Conservation (phyloP, 2,797 vertebrate genomes). For the Enteromius afrohamiltoni region DNA sequence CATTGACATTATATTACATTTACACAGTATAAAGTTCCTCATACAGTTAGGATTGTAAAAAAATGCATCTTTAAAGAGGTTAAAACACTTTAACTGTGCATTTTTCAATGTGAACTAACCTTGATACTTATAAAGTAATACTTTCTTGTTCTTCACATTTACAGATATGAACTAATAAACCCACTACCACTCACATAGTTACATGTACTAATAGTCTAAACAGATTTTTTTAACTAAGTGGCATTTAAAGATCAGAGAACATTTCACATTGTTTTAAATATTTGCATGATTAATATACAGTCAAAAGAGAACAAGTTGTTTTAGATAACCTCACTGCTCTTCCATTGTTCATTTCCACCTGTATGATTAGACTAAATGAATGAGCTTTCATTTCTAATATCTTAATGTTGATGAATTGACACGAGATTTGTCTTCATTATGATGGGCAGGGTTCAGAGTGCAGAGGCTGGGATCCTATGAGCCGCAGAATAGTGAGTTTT, state of each 20-base stretch:
- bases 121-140: slow-evolving; percentile 16
- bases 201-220: not conserved
- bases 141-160: slow-evolving; percentile 6
- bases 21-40: slow-evolving; percentile 16
- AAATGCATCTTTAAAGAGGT: not conserved
- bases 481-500: slow-evolving; percentile 73
- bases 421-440: not conserved
- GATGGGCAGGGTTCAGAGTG: slow-evolving; percentile 30
- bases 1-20: not conserved
- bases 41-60: not conserved
- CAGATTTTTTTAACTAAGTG: not conserved
- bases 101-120: not conserved
- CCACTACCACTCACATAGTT: not conserved
- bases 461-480: slow-evolving; percentile 54
- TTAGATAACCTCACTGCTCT: not conserved
- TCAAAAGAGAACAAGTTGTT: not conserved
- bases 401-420: not conserved
- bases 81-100: not conserved
- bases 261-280: not conserved
- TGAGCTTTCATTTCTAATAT: not conserved
- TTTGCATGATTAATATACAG: not conserved
- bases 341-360: not conserved
- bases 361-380: not conserved
- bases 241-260: not conserved
- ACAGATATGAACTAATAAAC: not conserved